Base-by-base conservation (phyloP, 2,888 invertebrate genomes). In the Eupithecia insigniata region DNA sequence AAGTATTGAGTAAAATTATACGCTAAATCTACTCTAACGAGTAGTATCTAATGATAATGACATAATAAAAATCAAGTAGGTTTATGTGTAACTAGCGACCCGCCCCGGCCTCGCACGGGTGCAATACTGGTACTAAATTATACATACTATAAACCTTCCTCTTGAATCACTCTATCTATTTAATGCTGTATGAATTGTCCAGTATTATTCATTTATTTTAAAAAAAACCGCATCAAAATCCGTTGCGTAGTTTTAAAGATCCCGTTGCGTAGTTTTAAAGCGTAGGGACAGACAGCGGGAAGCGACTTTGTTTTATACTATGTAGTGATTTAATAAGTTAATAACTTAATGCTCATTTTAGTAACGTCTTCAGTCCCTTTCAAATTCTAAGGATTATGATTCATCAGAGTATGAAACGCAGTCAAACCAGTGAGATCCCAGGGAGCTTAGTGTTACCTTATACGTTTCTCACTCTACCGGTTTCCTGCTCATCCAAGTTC, bases 381-480 rank as follows among this genome's bases (percentile, higher is more conserved):
- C 1, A 28, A 58, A 58, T 28, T 60, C 16, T 60, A 7, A 60
- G 30, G 46, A n/a, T 46, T 8, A 10, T 12, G 22, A 34, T 64
- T 34, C 32, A 62, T n/a, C 61, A 34, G 18, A 62, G 22, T 39
- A 22, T 22, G 26, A 36, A 66, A 66, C 46, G 51, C 60, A 67
- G 65, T 62, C 30, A 68, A 73, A 66, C 66, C 68, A 58, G 68
- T 69, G 68, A 62, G 70, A 58, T 61, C 70, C 65, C 68, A 66
- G 43, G 51, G 68, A 66, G 34, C 43, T 22, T 46, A 62, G 39
- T 69, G 68, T 62, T 55, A 32, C 67, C 68, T 22, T 73, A 65
- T 43, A 69, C 26, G 61, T 68, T 69, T 66, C 61, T 66, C 61
- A 66, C 71, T 55, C n/a, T 66, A 71, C 73, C 73, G 73, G 73